Percentiles rank a stretch among this genome's conserved stretches.
Conservation (phyloP, 1,140 invertebrate genomes). For the Coelopa frigida region DNA sequence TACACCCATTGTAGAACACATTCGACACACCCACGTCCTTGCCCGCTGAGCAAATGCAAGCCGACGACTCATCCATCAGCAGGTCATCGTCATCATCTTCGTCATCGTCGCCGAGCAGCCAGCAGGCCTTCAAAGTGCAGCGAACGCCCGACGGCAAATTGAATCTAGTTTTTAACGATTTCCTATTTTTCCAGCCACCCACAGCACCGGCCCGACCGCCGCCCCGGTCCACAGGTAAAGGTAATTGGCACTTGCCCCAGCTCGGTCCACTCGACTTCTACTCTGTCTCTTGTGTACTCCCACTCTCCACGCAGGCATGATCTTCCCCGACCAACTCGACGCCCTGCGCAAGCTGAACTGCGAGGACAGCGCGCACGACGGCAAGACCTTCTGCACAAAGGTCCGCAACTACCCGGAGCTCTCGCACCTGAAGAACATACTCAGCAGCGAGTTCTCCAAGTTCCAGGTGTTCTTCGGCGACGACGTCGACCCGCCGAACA, state of each 20-base stretch:
- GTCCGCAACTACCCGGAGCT: slow-evolving; percentile 32
- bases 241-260: background rate
- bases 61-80: background rate
- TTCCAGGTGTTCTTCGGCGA: slow-evolving; percentile 24
- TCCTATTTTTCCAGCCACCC: slow-evolving; percentile 29
- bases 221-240: background rate
- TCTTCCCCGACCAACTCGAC: background rate
- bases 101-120: slow-evolving; percentile 27
- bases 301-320: background rate
- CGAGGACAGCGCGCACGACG: slow-evolving; percentile 13
- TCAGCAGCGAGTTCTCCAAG: slow-evolving; percentile 20
- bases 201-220: background rate
- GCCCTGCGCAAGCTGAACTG: background rate
- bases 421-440: slow-evolving; percentile 21
- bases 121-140: slow-evolving; percentile 41
- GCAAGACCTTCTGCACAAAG: slow-evolving; percentile 31
- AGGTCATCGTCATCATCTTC: slow-evolving; percentile 1
- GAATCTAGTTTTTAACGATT: slow-evolving; percentile 40
- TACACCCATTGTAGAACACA: too few relatives aligned
- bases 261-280: background rate
- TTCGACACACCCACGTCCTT: too few relatives aligned
- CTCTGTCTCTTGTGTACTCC: background rate
- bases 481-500: slow-evolving; percentile 19
- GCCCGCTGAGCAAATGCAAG: too few relatives aligned
- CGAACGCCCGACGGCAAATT: slow-evolving; percentile 41